phyloP scores from a whole-genome alignment of 1,140 invertebrate genomes.

The Charaxes varanes region DNA sequence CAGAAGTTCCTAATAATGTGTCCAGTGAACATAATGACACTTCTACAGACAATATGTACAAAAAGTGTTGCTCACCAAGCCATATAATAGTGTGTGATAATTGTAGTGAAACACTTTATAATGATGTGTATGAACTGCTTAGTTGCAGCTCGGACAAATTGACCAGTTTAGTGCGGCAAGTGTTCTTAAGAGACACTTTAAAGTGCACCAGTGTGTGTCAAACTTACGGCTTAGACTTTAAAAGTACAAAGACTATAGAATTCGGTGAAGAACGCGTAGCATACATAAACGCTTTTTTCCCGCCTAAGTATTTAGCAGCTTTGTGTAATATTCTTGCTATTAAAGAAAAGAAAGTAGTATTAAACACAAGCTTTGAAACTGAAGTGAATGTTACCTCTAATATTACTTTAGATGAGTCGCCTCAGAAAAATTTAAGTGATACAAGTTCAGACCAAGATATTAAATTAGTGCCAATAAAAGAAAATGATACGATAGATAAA shows the following conservation, averaged over 20 bases:
- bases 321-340: constrained; percentile 83
- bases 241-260: constrained; percentile 67
- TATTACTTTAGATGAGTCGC: constrained; percentile 62
- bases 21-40: constrained; percentile 61
- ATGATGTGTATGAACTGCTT: constrained; percentile 78
- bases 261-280: constrained; percentile 62
- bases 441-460: constrained; percentile 50
- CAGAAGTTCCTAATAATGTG: constrained; percentile 75
- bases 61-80: constrained; percentile 77
- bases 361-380: constrained; percentile 76
- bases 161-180: constrained; percentile 72
- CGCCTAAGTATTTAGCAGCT: constrained; percentile 81
- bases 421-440: constrained; percentile 45
- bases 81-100: constrained; percentile 82
- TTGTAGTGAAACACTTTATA: constrained; percentile 79
- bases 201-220: constrained; percentile 74
- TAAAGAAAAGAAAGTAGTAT: constrained; percentile 79
- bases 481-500: constrained; percentile 40
- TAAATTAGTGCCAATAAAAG: constrained; percentile 45
- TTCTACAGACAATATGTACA: constrained; percentile 63
- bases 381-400: constrained; percentile 70
- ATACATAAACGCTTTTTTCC: constrained; percentile 77
- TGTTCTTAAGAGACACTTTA: constrained; percentile 74
- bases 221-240: constrained; percentile 76
- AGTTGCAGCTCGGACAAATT: constrained; percentile 77